Evolutionary conservation across 2,113 vertebrate genomes (phyloP).

Genomic region (Microcebus tavaratra): DNA sequence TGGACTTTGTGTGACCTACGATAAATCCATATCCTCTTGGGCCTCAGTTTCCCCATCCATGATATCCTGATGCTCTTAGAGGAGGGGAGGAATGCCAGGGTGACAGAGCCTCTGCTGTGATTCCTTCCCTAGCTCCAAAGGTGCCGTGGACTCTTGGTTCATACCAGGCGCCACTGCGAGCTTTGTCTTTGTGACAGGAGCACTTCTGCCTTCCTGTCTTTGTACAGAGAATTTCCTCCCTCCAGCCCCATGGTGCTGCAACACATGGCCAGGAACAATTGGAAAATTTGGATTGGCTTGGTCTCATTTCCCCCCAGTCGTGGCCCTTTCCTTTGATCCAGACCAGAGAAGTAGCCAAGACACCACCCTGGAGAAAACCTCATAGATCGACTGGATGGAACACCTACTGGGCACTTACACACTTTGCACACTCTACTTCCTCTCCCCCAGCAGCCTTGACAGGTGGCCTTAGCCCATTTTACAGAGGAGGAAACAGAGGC

Average conservation of each 20-base stretch:
- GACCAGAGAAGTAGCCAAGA: background rate
- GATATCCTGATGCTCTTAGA: background rate
- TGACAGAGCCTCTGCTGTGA: background rate
- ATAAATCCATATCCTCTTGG: background rate
- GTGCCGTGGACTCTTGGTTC: background rate
- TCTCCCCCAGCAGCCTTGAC: background rate
- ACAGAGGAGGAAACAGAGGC: background rate
- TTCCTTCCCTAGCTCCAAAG: background rate
- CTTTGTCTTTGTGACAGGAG: conserved; percentile 3
- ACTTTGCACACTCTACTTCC: background rate
- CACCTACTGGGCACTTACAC: background rate
- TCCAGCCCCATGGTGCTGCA: background rate
- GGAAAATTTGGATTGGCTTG: conserved; percentile 7
- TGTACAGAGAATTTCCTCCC: conserved; percentile 63
- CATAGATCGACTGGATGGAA: background rate
- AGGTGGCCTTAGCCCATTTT: background rate
- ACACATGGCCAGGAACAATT: background rate
- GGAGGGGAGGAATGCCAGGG: background rate
- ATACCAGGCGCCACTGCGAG: background rate
- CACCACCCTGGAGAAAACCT: background rate
- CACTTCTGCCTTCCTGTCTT: conserved; percentile 63
- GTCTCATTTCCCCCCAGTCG: background rate
- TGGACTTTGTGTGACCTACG: background rate
- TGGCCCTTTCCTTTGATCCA: conserved; percentile 5
- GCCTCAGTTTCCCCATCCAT: background rate